These are phyloP conservation scores for Operophtera brumata DNA, from an alignment of 2,888 invertebrate species.

Conservation along the genomic window DNA sequence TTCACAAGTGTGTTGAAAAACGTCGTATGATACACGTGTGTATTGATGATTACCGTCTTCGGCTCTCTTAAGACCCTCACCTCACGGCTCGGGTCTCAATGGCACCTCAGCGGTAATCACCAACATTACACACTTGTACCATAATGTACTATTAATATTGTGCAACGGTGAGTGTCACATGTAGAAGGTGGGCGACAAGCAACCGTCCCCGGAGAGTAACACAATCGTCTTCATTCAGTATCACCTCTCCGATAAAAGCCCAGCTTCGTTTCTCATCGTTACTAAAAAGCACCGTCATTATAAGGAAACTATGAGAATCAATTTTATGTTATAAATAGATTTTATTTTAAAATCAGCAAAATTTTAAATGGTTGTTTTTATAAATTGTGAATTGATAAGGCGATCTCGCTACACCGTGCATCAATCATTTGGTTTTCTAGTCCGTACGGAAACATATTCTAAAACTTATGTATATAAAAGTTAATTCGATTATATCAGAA, in stretches of 20 bases:
- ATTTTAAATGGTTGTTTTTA: neutral
- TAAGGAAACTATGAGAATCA: constrained; percentile 11
- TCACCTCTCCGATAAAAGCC: constrained; percentile 71
- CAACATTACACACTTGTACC: no score
- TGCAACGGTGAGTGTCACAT: constrained; percentile 25
- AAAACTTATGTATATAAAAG: constrained; percentile 78
- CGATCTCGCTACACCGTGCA: constrained; percentile 75
- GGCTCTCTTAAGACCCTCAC: no score
- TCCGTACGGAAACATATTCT: constrained; percentile 71
- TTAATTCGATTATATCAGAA: constrained; percentile 77
- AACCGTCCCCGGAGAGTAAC: constrained; percentile 72
- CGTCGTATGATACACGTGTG: no score
- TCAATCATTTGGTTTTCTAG: constrained; percentile 62
- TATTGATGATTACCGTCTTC: no score
- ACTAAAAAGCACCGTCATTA: constrained; percentile 1
- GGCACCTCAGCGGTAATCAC: no score
- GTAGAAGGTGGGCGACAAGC: constrained; percentile 57
- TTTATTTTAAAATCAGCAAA: no score
- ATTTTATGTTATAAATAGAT: no score
- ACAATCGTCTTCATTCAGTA: constrained; percentile 56
- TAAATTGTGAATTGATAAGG: constrained; percentile 35
- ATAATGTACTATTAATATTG: no score
- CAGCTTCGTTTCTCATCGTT: constrained; percentile 52
- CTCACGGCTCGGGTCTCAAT: no score
- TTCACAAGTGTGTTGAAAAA: no score